Evolutionary conservation across 2,113 vertebrate genomes (phyloP).

Genomic region (Tursiops truncatus): DNA sequence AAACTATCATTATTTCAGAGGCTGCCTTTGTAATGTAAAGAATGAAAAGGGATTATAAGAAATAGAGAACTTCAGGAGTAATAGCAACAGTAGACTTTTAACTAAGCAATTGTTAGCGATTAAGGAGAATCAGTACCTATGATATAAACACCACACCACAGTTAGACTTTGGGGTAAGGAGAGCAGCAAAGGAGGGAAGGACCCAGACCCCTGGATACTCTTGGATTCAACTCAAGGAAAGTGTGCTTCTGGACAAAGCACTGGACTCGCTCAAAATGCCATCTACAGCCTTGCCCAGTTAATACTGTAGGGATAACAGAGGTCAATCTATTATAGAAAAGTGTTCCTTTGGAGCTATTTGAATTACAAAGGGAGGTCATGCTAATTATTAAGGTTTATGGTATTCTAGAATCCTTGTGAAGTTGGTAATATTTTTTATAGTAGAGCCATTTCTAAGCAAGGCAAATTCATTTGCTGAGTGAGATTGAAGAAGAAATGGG

Average conservation of each 20-base stretch:
- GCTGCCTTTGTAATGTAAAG: neutral
- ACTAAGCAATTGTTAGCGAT: neutral
- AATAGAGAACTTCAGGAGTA: neutral
- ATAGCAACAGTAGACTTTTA: neutral
- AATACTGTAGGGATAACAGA: neutral
- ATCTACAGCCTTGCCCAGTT: neutral
- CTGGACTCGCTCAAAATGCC: neutral
- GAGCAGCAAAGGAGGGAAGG: neutral
- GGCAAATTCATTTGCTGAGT: conserved; percentile 50
- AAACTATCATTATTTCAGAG: neutral
- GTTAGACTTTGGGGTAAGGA: neutral
- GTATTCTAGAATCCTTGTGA: conserved; percentile 34
- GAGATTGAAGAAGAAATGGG: conserved; percentile 39
- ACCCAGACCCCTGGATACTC: neutral
- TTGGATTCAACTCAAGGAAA: neutral
- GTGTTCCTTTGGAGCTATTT: conserved; percentile 40
- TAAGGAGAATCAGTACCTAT: neutral
- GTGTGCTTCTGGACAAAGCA: neutral
- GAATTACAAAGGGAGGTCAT: conserved; percentile 47
- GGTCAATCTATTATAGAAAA: conserved; percentile 13
- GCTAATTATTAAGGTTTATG: conserved; percentile 41
- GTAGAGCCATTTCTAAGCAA: conserved; percentile 38
- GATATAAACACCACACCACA: neutral
- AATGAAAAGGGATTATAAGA: neutral
- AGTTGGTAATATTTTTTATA: conserved; percentile 38